These are phyloP conservation scores for Toxostoma redivivum DNA, from an alignment of 2,113 vertebrate species.

Conservation along the genomic window DNA sequence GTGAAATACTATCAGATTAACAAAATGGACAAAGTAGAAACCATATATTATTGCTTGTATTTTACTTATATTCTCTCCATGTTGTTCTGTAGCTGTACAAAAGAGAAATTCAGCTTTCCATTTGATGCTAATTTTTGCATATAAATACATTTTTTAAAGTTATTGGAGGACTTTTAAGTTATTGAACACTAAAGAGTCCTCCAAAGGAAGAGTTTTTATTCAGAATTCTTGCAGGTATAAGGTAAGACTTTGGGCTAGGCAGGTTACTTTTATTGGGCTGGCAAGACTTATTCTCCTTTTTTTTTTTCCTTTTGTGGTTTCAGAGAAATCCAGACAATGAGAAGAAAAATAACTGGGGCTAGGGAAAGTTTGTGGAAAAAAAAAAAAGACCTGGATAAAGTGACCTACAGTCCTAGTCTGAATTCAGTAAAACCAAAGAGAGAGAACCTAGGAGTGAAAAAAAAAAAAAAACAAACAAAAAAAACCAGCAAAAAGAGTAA, in stretches of 20 bases:
- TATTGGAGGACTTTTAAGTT: background rate
- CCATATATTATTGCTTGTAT: background rate
- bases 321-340: background rate
- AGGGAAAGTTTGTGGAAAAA: background rate
- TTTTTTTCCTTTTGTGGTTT: background rate
- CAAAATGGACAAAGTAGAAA: background rate
- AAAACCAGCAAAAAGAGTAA: background rate
- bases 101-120: background rate
- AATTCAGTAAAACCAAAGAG: background rate
- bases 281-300: background rate
- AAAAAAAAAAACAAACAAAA: no score
- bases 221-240: background rate
- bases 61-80: background rate
- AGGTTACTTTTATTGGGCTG: background rate
- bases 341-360: background rate
- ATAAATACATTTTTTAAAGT: background rate
- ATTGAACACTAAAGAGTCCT: background rate
- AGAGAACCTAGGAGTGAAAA: background rate
- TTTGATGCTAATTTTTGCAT: background rate
- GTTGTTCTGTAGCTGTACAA: background rate
- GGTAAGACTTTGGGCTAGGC: background rate
- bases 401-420: background rate
- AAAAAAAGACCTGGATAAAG: background rate
- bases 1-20: background rate
- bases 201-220: background rate